Evolutionary conservation across 1,140 invertebrate genomes (phyloP), one percentile per base, ranked within the genome.

Genomic region (Mamestra configurata): DNA sequence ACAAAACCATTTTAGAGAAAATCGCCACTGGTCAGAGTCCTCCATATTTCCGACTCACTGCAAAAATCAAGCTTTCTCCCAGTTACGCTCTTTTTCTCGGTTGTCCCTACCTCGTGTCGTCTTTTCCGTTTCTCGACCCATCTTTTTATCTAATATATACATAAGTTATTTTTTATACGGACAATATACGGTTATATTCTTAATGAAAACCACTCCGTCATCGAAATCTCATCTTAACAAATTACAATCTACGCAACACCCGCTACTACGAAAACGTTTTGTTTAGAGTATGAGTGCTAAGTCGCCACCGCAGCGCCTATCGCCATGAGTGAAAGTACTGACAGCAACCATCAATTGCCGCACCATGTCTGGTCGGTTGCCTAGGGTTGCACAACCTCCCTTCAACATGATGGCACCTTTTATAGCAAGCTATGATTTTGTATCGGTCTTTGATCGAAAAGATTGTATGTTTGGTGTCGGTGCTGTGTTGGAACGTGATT

Each of bases 371-470:
- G 15, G 22, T 20, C 20, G 55, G 55, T 46, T 76, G 61, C 22
- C 37, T 40, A 10, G 13, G 15, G 40, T 76, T 64, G 27, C 57
- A 40, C 55, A 59, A 76, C 20, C 20, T 57, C 51, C 57, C 55
- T 76, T 61, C 22, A 49, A 59, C 22, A 75, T 71, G 73, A 61
- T 61, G 55, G 37, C 57, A 15, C 73, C 73, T 76, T 76, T 43
- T 64, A 64, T 27, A 76, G 53, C 15, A 11, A 18, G n/a, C 24
- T 59, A 66, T 40, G 66, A 70, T 49, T 70, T 64, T 31, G 24
- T 43, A 55, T 57, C 27, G 51, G 31, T 20, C 11, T 24, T 70
- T 73, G 51, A 73, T 73, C 43, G 31, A 43, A 59, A 46, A 68
- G 31, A 73, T 57, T 57, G 37, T 43, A 40, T n/a, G 53, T 15